These are phyloP conservation scores for Ormyrus thymus DNA, from an alignment of 2,888 invertebrate genomes.

Conservation along the genomic window DNA sequence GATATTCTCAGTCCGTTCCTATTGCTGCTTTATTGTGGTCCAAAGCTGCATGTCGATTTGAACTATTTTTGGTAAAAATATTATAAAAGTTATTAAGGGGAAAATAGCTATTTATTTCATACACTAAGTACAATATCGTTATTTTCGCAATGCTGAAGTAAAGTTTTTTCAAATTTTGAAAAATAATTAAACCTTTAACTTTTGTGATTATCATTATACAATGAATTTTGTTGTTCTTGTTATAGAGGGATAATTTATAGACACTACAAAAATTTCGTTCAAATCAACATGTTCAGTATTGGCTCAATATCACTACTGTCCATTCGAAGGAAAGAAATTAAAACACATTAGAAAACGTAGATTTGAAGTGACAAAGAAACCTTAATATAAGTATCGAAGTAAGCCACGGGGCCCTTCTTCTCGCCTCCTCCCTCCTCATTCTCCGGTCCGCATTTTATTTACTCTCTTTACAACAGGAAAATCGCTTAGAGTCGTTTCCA, in stretches of 20 bases:
- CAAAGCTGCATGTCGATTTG: slow-evolving; percentile 20
- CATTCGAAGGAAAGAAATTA: slow-evolving; percentile 7
- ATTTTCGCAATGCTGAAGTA: too few relatives aligned
- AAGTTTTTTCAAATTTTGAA: too few relatives aligned
- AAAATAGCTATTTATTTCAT: too few relatives aligned
- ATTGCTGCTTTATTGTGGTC: slow-evolving; percentile 27
- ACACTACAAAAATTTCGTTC: not conserved
- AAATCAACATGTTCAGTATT: slow-evolving; percentile 2
- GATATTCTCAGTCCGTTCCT: slow-evolving; percentile 53
- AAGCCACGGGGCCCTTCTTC: slow-evolving; percentile 38
- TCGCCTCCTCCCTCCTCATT: slow-evolving; percentile 11
- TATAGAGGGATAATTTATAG: not conserved
- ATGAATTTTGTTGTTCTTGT: not conserved
- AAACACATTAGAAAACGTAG: slow-evolving; percentile 15
- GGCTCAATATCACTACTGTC: not conserved
- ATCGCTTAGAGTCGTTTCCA: slow-evolving; percentile 12
- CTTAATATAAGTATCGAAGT: slow-evolving; percentile 33
- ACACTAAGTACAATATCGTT: too few relatives aligned
- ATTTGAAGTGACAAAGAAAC: slow-evolving; percentile 28
- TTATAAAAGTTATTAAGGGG: too few relatives aligned
- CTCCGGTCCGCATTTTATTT: slow-evolving; percentile 12
- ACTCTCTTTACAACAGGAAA: slow-evolving; percentile 34
- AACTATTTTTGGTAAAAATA: not conserved
- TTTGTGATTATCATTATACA: not conserved
- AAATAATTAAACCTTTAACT: not conserved